These are phyloP conservation scores for Drosophila novamexicana DNA, from an alignment of 1,140 invertebrate genomes.

Conservation along the genomic window DNA sequence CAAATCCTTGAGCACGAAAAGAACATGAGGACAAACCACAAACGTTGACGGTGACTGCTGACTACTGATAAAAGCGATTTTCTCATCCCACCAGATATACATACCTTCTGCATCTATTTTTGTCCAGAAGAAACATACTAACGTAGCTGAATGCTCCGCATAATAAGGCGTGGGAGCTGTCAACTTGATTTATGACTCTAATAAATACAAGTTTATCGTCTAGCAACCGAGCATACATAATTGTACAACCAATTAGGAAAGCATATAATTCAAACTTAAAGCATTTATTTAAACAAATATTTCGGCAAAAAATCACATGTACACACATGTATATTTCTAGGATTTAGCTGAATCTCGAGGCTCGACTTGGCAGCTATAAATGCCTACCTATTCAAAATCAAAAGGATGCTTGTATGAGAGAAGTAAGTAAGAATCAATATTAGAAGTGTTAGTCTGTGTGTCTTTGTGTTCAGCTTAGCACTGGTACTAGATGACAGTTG, in stretches of 20 bases:
- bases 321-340: no score
- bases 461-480: no score
- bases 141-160: neutral
- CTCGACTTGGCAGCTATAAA: no score
- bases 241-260: constrained; percentile 71
- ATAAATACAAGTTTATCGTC: constrained; percentile 77
- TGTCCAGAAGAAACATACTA: neutral
- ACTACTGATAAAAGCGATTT: constrained; percentile 20
- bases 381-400: no score
- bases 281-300: constrained; percentile 16
- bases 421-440: no score
- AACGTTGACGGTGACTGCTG: neutral
- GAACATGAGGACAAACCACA: constrained; percentile 32
- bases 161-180: constrained; percentile 44
- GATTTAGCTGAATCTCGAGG: no score
- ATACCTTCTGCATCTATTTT: neutral
- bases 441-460: no score
- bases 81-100: neutral
- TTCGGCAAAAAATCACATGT: no score
- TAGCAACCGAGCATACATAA: constrained; percentile 72
- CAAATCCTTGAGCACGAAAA: constrained; percentile 49
- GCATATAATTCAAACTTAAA: constrained; percentile 68
- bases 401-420: no score
- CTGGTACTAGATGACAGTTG: no score
- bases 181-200: constrained; percentile 71